These are phyloP conservation scores for Agonopterix arenella DNA, from an alignment of 2,888 invertebrate species.

Conservation along the genomic window DNA sequence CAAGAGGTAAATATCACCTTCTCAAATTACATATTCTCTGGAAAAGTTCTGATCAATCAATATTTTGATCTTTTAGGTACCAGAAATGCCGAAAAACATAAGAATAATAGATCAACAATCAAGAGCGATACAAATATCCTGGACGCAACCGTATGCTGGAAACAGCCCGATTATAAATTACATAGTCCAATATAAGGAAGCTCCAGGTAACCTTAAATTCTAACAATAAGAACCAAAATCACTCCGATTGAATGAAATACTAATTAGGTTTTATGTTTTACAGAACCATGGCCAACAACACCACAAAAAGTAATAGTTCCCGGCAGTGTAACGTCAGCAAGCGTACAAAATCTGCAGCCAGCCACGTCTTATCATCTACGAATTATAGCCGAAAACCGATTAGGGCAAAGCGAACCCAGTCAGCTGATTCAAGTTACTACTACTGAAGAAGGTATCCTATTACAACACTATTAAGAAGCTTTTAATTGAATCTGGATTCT, in stretches of 20 bases:
- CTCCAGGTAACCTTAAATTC: conserved; percentile 80
- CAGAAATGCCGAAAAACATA: conserved; percentile 92
- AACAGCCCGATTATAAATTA: conserved; percentile 93
- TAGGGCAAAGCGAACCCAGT: conserved; percentile 92
- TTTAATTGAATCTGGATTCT: background rate
- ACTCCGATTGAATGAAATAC: background rate
- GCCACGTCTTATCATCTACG: conserved; percentile 92
- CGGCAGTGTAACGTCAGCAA: conserved; percentile 88
- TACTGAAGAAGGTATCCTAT: conserved; percentile 82
- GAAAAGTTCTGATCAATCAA: too few species aligned
- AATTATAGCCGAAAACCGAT: conserved; percentile 91
- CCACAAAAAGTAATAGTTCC: conserved; percentile 89
- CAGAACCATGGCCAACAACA: conserved; percentile 89
- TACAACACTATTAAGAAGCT: background rate
- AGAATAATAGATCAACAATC: conserved; percentile 91
- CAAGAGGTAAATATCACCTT: conserved; percentile 80
- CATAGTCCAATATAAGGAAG: conserved; percentile 92
- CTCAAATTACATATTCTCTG: background rate
- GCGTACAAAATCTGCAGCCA: conserved; percentile 88
- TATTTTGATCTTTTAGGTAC: conserved; percentile 78
- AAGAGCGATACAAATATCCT: conserved; percentile 88
- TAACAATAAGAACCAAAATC: background rate
- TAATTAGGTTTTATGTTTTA: conserved; percentile 15
- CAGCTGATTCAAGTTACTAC: conserved; percentile 91
- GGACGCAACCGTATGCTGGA: conserved; percentile 93